Evolutionary conservation across 2,113 vertebrate genomes (phyloP), one percentile per base, ranked within the genome.

Genomic region (Chaetodon auriga): DNA sequence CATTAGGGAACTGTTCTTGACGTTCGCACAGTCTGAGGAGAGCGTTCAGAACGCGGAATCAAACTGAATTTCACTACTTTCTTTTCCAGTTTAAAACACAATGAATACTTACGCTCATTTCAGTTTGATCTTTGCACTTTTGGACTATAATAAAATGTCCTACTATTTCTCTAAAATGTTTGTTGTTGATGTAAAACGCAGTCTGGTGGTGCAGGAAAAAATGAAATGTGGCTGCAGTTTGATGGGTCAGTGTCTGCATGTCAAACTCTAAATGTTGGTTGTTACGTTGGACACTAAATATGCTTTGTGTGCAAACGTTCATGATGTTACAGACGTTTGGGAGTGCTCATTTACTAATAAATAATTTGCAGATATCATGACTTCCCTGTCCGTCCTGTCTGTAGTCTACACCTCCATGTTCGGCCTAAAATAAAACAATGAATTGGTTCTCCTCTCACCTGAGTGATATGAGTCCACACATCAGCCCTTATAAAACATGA

Each of bases 281-380:
- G 4, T 23, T 21, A 25, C 19, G 13, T 13, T 5, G n/a, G 58
- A 64, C 11, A 8, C 30, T 25, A 30, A 73, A 60, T 41, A 23
- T 38, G 21, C 25, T 75, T 75, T 15, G 25, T 55, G 36, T 68
- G 25, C 65, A 81, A 23, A 81, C 30, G 13, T 8, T 64, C 23
- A 25, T 69, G 3, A 1, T 25, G 53, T 76, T 0, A 21, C 2
- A 61, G 21, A 53, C 14, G 15, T 64, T 49, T 60, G 15, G 18
- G 23, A 58, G 16, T 41, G 21, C 54, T 60, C 1, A 41, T 77
- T 64, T 35, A 64, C 12, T 55, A 87, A 86, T 79, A 85, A 88
- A 85, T 14, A 0, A 63, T 58, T 63, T 81, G 15, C 46, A 71
- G 61, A 55, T 57, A 41, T 48, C 7, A 21, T 3, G 23, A 19